Percentiles rank a stretch among this genome's conserved stretches.
phyloP scores from a whole-genome alignment of 53 echinoderm and acorn worm species.

The Mesocentrotus franciscanus region DNA sequence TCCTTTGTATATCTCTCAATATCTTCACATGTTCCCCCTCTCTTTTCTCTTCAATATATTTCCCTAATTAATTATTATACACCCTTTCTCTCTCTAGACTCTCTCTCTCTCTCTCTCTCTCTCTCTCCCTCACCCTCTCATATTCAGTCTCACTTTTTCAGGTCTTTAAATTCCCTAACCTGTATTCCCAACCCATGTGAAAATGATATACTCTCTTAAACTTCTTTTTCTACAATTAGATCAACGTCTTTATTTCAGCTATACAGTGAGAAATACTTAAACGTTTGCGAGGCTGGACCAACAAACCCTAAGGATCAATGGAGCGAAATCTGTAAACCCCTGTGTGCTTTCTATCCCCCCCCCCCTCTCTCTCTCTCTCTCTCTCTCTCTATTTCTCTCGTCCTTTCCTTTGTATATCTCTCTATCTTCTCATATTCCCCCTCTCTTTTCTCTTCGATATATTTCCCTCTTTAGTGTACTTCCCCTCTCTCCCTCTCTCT shows the following conservation, averaged over 20 bases:
- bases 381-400: too few relatives aligned
- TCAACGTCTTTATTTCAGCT: constrained; percentile 15
- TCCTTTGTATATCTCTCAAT: neutral
- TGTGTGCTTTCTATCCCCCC: too few relatives aligned
- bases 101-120: neutral
- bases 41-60: neutral
- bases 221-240: neutral
- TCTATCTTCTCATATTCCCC: too few relatives aligned
- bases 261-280: constrained; percentile 1
- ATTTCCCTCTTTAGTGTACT: too few relatives aligned
- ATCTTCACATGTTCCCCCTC: neutral
- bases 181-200: neutral
- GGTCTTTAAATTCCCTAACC: neutral
- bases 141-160: neutral
- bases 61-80: too few relatives aligned
- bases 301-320: too few relatives aligned
- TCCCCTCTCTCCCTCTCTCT: too few relatives aligned
- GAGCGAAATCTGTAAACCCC: too few relatives aligned
- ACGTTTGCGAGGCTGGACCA: too few relatives aligned
- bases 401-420: too few relatives aligned
- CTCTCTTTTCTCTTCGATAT: too few relatives aligned
- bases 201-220: neutral
- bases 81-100: neutral
- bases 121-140: neutral
- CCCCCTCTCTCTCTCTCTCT: too few relatives aligned